A percentile compares a stretch with the other conserved stretches of the same genome.
Conservation (phyloP, 23 tunicate species). For the Corella eumyota region DNA sequence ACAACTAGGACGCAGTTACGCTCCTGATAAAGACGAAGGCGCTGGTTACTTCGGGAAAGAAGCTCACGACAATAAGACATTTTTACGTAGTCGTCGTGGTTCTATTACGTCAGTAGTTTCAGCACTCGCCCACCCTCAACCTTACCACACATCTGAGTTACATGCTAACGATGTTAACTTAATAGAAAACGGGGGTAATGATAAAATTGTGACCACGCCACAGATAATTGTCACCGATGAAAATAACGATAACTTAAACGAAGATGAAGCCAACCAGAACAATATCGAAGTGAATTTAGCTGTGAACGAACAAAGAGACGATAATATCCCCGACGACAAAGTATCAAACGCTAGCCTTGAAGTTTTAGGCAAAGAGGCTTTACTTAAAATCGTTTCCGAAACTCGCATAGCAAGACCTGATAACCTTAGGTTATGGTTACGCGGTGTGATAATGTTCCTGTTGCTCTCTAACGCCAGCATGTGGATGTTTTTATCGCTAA, state of each 20-base stretch:
- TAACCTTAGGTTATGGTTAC: conserved; percentile 18
- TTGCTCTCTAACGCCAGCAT: conserved; percentile 43
- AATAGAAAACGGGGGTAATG: neutral
- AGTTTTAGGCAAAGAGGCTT: conserved; percentile 10
- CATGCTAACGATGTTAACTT: neutral
- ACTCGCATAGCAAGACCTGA: conserved; percentile 46
- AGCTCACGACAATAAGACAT: conserved; percentile 16
- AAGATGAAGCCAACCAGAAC: neutral
- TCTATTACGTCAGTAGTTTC: conserved; percentile 38
- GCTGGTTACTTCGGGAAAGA: too few relatives aligned
- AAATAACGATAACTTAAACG: neutral
- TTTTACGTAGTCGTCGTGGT: conserved; percentile 25
- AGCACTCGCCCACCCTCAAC: neutral
- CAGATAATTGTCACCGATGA: neutral
- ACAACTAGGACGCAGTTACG: too few relatives aligned
- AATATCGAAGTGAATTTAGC: neutral
- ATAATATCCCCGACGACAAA: neutral
- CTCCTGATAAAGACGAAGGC: too few relatives aligned
- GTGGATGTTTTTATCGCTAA: conserved; percentile 69
- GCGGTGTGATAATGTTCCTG: conserved; percentile 56
- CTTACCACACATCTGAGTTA: conserved; percentile 4
- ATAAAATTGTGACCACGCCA: neutral
- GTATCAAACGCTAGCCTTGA: too few relatives aligned
- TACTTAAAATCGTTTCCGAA: conserved; percentile 38
- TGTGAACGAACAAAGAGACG: neutral